Evolutionary conservation across 1,140 invertebrate species (phyloP), one percentile per base, ranked within the genome.

Genomic region (Drosophila melanogaster): DNA sequence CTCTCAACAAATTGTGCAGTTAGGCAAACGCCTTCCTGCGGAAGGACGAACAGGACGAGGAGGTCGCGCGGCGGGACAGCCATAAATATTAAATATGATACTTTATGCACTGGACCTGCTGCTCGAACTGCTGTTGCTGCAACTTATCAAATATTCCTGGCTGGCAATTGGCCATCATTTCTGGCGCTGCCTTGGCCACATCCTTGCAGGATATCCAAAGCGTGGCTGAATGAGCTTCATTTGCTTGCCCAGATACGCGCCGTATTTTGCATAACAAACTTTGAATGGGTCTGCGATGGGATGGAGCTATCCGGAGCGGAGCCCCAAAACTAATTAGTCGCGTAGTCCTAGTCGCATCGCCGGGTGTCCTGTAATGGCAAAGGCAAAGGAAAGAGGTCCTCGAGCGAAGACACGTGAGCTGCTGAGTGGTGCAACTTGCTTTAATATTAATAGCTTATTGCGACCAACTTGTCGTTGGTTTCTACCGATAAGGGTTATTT

Each of bases 81-180:
- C 79, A 90, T 90, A 90, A 90, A 90, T 90, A 87, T 90, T 90
- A 90, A 87, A 90, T 90, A 83, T 90, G 87, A 90, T 90, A 90
- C 81, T 76, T 90, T 84, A 84, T 75, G 69, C 77, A 62, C 59
- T 67, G 55, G 56, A 62, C 53, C 51, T 56, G 57, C 60, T 46
- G 49, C 37, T 38, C 37, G 30, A 14, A 14, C 37, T 19, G 51
- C 44, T 62, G 19, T 17, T 41, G 40, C 64, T 77, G 79, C 61
- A 84, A 80, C 86, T 83, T 83, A 90, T 90, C 87, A 90, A 90
- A 90, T 90, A 90, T 90, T 83, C 87, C 77, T 67, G 80, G 73
- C 77, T 80, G 84, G 84, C 84, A 69, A 89, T 89, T 89, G 84
- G 84, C 85, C 85, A 84, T 87, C 79, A 78, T 71, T 61, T 70